phyloP scores from a whole-genome alignment of 2,113 vertebrate genomes.

The Tupaia chinensis region DNA sequence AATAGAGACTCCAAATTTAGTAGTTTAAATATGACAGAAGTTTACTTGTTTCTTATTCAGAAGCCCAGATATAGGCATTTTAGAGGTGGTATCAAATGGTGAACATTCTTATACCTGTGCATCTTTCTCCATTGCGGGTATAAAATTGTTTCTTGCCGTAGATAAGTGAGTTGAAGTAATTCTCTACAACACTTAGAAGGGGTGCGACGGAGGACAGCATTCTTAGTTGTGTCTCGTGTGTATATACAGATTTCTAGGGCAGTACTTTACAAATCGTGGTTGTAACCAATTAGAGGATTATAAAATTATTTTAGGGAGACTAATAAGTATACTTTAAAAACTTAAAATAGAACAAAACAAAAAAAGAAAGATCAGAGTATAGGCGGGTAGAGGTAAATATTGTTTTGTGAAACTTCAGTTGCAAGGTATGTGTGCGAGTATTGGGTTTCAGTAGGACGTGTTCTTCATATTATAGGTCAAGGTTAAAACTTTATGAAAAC shows the following conservation, averaged over 20 bases:
- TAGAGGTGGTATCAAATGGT: background rate
- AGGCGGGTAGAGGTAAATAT: background rate
- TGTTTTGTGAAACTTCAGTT: background rate
- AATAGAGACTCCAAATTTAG: background rate
- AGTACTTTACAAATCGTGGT: background rate
- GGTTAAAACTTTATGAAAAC: background rate
- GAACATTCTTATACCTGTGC: no score
- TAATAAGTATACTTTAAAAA: background rate
- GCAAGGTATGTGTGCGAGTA: background rate
- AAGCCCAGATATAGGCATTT: background rate
- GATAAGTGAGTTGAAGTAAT: background rate
- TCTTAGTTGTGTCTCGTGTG: accelerated
- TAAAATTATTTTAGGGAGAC: background rate
- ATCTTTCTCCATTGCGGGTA: background rate
- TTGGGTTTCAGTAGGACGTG: background rate
- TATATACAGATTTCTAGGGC: background rate
- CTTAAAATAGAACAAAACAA: background rate
- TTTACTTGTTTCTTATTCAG: background rate
- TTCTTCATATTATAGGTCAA: background rate
- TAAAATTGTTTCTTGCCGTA: background rate
- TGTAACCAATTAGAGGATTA: background rate
- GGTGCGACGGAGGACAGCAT: accelerated
- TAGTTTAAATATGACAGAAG: background rate
- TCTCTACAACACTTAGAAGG: no score
- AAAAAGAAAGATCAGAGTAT: background rate